Conservation (phyloP, 2,888 invertebrate genomes). For the Steinernema hermaphroditum region DNA sequence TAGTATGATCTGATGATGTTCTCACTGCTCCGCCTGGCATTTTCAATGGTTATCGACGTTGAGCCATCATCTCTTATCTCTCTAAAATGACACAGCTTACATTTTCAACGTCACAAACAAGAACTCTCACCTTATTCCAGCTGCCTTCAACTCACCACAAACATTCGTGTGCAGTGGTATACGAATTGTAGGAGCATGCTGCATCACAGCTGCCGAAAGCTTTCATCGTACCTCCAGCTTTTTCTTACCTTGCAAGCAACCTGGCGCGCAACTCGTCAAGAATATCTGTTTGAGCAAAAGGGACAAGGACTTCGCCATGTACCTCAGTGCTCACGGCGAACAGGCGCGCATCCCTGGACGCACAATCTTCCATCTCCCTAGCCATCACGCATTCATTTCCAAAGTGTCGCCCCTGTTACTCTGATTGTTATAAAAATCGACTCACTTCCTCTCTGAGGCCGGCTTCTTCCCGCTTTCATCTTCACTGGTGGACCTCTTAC, state of each 20-base stretch:
- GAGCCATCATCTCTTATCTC: too few relatives aligned
- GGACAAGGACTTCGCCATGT: background rate
- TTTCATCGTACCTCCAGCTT: background rate
- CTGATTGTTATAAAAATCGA: background rate
- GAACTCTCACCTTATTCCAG: too few relatives aligned
- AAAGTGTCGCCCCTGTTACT: background rate
- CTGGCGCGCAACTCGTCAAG: background rate
- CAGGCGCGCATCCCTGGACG: constrained; percentile 23
- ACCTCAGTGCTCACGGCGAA: background rate
- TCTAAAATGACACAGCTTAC: too few relatives aligned
- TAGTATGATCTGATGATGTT: too few relatives aligned
- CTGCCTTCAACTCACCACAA: constrained; percentile 20
- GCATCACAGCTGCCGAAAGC: constrained; percentile 16
- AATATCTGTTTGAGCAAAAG: background rate
- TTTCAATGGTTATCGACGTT: too few relatives aligned
- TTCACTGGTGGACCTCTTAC: too few relatives aligned
- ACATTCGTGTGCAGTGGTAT: background rate
- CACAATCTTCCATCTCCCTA: constrained; percentile 7
- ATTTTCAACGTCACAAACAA: too few relatives aligned
- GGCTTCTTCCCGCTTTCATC: too few relatives aligned
- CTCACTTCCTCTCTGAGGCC: background rate
- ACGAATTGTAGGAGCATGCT: constrained; percentile 13
- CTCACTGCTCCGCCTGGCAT: too few relatives aligned
- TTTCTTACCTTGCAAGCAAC: background rate
- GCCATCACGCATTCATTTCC: background rate